A percentile compares a stretch with the other conserved stretches of the same genome.
Evolutionary conservation across 2,888 invertebrate species (phyloP).

Genomic region (Chloroclystis v-ata): DNA sequence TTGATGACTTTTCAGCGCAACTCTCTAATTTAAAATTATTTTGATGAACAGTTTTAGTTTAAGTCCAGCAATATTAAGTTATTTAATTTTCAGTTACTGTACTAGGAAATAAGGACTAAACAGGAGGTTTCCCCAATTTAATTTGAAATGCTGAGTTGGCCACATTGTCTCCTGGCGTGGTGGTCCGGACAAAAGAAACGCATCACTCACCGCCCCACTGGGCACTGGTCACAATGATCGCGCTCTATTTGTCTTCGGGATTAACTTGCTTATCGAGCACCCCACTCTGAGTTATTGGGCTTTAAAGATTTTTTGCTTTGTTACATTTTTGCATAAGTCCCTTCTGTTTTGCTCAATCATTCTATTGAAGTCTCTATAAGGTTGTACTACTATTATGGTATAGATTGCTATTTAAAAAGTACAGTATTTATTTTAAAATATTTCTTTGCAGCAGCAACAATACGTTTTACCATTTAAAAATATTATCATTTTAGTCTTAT

Average conservation of each 20-base stretch:
- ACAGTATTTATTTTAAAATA: too few relatives aligned
- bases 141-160: constrained; percentile 66
- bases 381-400: too few relatives aligned
- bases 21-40: too few relatives aligned
- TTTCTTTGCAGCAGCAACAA: too few relatives aligned
- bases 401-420: too few relatives aligned
- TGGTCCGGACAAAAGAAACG: constrained; percentile 71
- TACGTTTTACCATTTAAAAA: too few relatives aligned
- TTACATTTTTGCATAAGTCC: constrained; percentile 2
- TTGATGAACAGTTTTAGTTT: too few relatives aligned
- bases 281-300: constrained; percentile 29
- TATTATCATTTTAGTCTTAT: too few relatives aligned
- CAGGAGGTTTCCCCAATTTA: constrained; percentile 33
- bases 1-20: too few relatives aligned
- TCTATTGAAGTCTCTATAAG: too few relatives aligned
- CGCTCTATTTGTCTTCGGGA: constrained; percentile 71
- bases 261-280: constrained; percentile 69
- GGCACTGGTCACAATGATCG: constrained; percentile 58
- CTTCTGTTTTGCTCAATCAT: neutral
- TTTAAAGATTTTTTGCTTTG: constrained; percentile 43
- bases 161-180: constrained; percentile 52
- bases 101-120: constrained; percentile 12
- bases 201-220: constrained; percentile 68
- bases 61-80: too few relatives aligned
- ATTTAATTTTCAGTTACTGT: too few relatives aligned